Evolutionary conservation across 2,888 invertebrate species (phyloP).

Genomic region (Neoaliturus tenellus): DNA sequence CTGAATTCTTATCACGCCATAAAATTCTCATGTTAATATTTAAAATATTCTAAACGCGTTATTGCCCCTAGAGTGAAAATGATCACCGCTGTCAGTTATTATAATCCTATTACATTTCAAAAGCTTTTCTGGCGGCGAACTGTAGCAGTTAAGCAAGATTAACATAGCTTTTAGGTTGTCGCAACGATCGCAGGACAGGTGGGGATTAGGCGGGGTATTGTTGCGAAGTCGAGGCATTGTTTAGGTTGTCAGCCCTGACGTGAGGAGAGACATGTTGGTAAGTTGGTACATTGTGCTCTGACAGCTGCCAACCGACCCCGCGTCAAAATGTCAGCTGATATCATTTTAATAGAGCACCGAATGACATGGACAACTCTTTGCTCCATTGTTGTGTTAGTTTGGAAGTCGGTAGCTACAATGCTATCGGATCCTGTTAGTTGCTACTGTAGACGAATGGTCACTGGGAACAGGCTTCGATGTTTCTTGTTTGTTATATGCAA

Average conservation of each 20-base stretch:
- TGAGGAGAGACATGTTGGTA: neutral
- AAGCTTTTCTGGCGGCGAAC: neutral
- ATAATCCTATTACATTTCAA: neutral
- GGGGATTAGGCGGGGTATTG: slow-evolving; percentile 9
- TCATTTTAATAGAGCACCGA: slow-evolving; percentile 46
- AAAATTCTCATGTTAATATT: too few relatives aligned
- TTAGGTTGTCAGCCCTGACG: slow-evolving; percentile 45
- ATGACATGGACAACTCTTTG: slow-evolving; percentile 44
- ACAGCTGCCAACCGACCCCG: slow-evolving; percentile 39
- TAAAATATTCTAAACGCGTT: too few relatives aligned
- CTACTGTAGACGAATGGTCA: neutral
- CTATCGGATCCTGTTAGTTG: neutral
- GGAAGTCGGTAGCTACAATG: slow-evolving; percentile 2
- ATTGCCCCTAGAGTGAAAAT: too few relatives aligned
- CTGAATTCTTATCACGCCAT: too few relatives aligned
- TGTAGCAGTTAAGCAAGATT: neutral
- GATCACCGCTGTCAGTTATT: neutral
- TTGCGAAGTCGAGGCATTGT: slow-evolving; percentile 40
- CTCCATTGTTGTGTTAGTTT: neutral
- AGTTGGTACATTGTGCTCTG: slow-evolving; percentile 25
- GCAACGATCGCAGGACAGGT: neutral
- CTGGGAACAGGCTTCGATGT: neutral
- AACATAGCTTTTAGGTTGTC: neutral
- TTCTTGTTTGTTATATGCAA: neutral
- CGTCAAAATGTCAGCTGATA: slow-evolving; percentile 48